Evolutionary conservation across 1,140 invertebrate species (phyloP).

Genomic region (Aphaenogaster rudis): DNA sequence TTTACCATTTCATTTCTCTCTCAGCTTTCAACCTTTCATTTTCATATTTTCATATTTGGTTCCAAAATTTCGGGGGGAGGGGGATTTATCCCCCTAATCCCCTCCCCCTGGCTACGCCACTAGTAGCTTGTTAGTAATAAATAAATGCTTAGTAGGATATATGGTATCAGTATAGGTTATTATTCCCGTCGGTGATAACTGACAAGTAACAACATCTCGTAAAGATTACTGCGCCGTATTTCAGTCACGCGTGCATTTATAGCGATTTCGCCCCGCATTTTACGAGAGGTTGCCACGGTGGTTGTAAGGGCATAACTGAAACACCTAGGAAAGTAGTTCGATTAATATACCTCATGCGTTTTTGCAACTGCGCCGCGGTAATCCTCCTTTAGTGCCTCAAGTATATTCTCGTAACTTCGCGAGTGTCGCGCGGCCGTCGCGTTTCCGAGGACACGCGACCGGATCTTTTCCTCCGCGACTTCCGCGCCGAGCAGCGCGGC

Average conservation of each 20-base stretch:
- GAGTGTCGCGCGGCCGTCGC: background rate
- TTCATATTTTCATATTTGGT: no score
- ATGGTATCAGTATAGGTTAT: constrained; percentile 55
- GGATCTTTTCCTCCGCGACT: constrained; percentile 39
- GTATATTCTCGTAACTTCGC: constrained; percentile 25
- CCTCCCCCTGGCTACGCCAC: no score
- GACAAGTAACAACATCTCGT: constrained; percentile 77
- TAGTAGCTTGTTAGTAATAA: constrained; percentile 71
- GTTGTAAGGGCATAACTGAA: constrained; percentile 38
- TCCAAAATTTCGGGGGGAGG: no score
- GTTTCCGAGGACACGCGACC: background rate
- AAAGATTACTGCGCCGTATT: constrained; percentile 75
- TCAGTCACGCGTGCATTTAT: constrained; percentile 75
- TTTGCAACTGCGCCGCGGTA: background rate
- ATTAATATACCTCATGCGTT: constrained; percentile 68
- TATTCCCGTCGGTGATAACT: constrained; percentile 70
- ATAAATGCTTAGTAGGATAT: constrained; percentile 65
- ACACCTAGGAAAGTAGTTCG: constrained; percentile 65
- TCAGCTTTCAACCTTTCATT: no score
- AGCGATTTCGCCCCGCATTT: constrained; percentile 69
- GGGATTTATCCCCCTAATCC: no score
- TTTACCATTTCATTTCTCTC: no score
- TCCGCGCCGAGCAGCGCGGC: background rate
- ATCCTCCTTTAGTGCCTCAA: constrained; percentile 10
- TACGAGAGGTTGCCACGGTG: constrained; percentile 63